phyloP scores from a whole-genome alignment of 2,113 vertebrate species.

The Corythornis madagascariensis region DNA sequence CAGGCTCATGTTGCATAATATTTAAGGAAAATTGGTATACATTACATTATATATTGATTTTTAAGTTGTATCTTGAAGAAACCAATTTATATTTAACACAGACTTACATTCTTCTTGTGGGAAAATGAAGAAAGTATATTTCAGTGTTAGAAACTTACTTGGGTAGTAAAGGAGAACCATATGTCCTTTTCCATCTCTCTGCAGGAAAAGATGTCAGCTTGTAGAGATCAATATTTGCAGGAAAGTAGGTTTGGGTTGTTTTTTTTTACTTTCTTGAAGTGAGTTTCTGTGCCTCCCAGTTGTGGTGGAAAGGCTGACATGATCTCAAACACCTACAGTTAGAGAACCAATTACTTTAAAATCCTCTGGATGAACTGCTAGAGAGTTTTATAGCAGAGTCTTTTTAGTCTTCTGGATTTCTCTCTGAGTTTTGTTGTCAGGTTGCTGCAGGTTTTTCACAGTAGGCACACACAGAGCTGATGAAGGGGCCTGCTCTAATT shows the following conservation, averaged over 20 bases:
- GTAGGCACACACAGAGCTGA: neutral
- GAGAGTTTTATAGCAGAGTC: neutral
- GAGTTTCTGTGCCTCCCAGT: neutral
- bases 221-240: neutral
- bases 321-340: neutral
- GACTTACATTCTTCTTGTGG: neutral
- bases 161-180: neutral
- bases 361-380: fast-evolving
- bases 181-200: neutral
- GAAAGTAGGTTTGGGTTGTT: neutral
- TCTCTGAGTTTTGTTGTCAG: neutral
- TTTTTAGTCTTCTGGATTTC: neutral
- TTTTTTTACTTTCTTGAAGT: neutral
- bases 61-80: neutral
- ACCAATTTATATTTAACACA: neutral
- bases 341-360: neutral
- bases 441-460: neutral
- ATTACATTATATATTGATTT: neutral
- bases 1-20: neutral
- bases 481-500: neutral
- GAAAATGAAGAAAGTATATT: neutral
- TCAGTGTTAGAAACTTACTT: neutral
- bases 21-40: neutral
- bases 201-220: neutral
- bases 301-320: neutral